A percentile compares a stretch with the other conserved stretches of the same genome.
phyloP scores from a whole-genome alignment of 2,113 vertebrate species.

The Corythornis vintsioides region DNA sequence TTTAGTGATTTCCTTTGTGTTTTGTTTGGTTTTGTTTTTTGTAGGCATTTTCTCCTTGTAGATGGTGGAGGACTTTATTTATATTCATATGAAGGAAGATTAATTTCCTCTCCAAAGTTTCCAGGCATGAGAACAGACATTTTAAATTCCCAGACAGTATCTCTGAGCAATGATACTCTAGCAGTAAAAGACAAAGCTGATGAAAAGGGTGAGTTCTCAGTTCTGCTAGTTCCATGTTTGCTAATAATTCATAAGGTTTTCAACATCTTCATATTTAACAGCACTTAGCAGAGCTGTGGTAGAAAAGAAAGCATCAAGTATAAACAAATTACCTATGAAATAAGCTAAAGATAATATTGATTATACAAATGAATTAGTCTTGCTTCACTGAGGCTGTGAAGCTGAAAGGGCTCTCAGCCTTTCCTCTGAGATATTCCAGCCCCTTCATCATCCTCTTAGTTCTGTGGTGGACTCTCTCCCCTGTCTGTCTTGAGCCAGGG shows the following conservation, averaged over 20 bases:
- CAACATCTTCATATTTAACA: background rate
- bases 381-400: background rate
- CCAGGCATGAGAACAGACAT: slow-evolving; percentile 90
- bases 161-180: slow-evolving; percentile 91
- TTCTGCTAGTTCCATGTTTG: background rate
- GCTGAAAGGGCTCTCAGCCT: too few species aligned
- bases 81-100: slow-evolving; percentile 93
- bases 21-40: background rate
- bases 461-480: too few species aligned
- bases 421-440: too few species aligned
- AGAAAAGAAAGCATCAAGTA: background rate
- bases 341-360: background rate
- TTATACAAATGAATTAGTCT: background rate
- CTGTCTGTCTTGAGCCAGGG: too few species aligned
- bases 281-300: background rate
- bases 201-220: slow-evolving; percentile 83
- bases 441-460: too few species aligned
- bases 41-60: slow-evolving; percentile 91
- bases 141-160: slow-evolving; percentile 87
- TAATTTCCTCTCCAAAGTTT: slow-evolving; percentile 91
- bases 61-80: slow-evolving; percentile 91
- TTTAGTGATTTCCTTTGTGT: background rate
- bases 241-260: background rate
- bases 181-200: slow-evolving; percentile 90
- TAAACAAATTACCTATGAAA: background rate